These are phyloP conservation scores for Sinocyclocheilus anshuiensis DNA, from an alignment of 2,113 vertebrate species.

Conservation along the genomic window DNA sequence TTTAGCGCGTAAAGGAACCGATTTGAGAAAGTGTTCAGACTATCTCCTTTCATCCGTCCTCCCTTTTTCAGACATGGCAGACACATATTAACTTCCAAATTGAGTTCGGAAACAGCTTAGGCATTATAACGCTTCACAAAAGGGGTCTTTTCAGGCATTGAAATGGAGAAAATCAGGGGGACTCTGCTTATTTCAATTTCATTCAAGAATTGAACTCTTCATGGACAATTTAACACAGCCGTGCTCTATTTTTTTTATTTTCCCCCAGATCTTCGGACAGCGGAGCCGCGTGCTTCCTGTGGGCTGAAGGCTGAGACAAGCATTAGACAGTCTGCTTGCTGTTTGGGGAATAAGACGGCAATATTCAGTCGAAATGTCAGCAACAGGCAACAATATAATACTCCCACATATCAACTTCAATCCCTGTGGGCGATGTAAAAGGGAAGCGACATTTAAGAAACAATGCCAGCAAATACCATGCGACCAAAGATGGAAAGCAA, in stretches of 20 bases:
- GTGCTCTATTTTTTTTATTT: slow-evolving; percentile 41
- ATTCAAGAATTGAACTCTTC: slow-evolving; percentile 55
- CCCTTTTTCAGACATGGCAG: slow-evolving; percentile 8
- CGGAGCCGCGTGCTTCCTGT: background rate
- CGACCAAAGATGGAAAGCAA: slow-evolving; percentile 51
- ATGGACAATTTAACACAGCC: slow-evolving; percentile 51
- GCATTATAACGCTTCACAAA: slow-evolving; percentile 59
- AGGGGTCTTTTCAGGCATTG: slow-evolving; percentile 54
- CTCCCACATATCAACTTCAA: slow-evolving; percentile 57
- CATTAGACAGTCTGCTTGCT: background rate
- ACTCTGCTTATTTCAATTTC: slow-evolving; percentile 57
- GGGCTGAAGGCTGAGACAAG: background rate
- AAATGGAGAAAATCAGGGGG: slow-evolving; percentile 49
- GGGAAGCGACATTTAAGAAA: slow-evolving; percentile 69
- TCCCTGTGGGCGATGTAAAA: slow-evolving; percentile 70
- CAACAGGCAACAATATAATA: slow-evolving; percentile 69
- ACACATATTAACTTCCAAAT: slow-evolving; percentile 59
- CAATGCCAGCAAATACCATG: slow-evolving; percentile 62
- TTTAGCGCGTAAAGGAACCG: slow-evolving; percentile 21
- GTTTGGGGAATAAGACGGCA: slow-evolving; percentile 39
- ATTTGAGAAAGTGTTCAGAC: slow-evolving; percentile 30
- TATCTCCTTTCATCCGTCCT: slow-evolving; percentile 60
- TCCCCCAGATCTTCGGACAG: background rate
- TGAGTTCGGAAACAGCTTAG: slow-evolving; percentile 52
- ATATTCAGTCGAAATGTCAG: slow-evolving; percentile 64